Base-by-base conservation (phyloP, 2,797 vertebrate species). In the Pseudopleuronectes americanus region DNA sequence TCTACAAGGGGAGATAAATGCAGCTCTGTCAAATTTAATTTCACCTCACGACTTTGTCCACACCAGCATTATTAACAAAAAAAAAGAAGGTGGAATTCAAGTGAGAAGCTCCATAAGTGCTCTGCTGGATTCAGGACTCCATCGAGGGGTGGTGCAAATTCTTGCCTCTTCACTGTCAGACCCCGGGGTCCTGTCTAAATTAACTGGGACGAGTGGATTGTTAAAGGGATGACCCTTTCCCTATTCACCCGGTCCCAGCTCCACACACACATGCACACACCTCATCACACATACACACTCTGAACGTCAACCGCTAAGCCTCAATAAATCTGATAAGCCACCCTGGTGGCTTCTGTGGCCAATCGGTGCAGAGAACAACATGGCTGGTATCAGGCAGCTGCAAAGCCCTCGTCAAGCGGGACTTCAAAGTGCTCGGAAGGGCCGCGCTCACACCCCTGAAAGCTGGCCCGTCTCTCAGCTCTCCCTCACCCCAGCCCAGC, bases 381-480 rank as follows among this genome's bases (percentile, higher is more conserved):
- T 78, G 86, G 84, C 84, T 77, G 90, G 94, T 92, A 95, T 96
- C 95, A 96, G 95, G 94, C 82, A 89, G 94, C 94, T 74, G 86
- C 89, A 91, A 94, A 96, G 93, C 95, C 94, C 95, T 89, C 79
- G 77, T 90, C 92, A 92, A 85, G 88, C 91, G 92, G 95, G 95
- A 96, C 96, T 97, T 96, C 96, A 96, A 95, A 96, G 96, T 94
- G 94, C 93, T 94, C 92, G 45, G 89, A 83, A 94, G 93, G 88
- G 92, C 88, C 77, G 4, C 22, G 82, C 92, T 92, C 83, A 91
- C 94, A 95, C 94, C 94, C 93, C 94, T 85, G 88, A 93, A 90
- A 92, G 93, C 93, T 87, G 94, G 87, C 79, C 90, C 17, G 56
- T 87, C 85, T 88, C 80, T 80, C 58, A 21, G 85, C 84, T 84